A percentile compares a stretch with the other conserved stretches of the same genome.
Conservation (phyloP, 2,888 invertebrate genomes). For the Acanthosepion pharaonis region DNA sequence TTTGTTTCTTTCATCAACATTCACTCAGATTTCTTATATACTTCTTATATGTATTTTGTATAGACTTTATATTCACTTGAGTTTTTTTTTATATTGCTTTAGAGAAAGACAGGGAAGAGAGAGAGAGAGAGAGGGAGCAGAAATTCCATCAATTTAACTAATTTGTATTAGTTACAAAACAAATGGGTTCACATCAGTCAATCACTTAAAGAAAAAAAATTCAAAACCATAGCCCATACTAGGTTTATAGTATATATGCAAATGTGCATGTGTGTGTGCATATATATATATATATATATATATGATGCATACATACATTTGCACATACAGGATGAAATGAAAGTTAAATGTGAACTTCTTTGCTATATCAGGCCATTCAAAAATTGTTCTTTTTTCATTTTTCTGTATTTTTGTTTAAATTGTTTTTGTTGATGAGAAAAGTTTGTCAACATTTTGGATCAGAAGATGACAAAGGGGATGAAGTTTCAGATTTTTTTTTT, state of each 20-base stretch:
- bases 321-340: not conserved
- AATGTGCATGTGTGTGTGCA: no score
- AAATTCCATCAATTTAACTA: not conserved
- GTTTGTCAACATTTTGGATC: not conserved
- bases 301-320: not conserved
- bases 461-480: not conserved
- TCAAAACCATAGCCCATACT: not conserved
- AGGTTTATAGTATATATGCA: not conserved
- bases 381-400: not conserved
- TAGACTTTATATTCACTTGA: no score
- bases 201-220: not conserved
- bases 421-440: not conserved
- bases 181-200: slow-evolving; percentile 4
- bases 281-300: not conserved
- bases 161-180: not conserved
- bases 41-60: no score
- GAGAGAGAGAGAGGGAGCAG: slow-evolving; percentile 9
- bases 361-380: not conserved
- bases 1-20: not conserved
- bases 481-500: not conserved
- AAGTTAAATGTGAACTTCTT: not conserved
- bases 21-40: not conserved
- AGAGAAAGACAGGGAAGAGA: not conserved
- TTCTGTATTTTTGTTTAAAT: not conserved
- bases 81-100: not conserved